These are phyloP conservation scores for Aphaenogaster rudis DNA, from an alignment of 1,140 invertebrate species.

Conservation along the genomic window DNA sequence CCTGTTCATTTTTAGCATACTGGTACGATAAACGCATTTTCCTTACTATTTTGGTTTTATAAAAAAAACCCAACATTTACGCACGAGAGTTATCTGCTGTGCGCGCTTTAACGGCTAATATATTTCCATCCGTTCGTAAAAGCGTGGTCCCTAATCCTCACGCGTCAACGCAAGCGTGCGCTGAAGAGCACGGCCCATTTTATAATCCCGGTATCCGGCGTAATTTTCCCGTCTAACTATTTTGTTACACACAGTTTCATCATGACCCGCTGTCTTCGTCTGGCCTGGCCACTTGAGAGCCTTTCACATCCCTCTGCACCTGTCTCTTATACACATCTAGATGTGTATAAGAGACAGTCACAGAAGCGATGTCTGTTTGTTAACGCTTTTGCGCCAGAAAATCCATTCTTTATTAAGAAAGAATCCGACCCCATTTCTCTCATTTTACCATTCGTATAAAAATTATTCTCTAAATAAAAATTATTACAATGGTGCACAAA, in stretches of 20 bases:
- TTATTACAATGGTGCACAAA: background rate
- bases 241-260: slow-evolving; percentile 51
- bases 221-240: slow-evolving; percentile 40
- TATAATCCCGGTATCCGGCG: slow-evolving; percentile 34
- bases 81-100: background rate
- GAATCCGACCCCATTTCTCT: background rate
- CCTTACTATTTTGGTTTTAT: background rate
- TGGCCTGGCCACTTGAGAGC: slow-evolving; percentile 15
- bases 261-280: slow-evolving; percentile 26
- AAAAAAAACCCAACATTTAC: background rate
- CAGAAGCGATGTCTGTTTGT: background rate
- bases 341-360: too few species aligned
- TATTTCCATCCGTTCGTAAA: slow-evolving; percentile 18
- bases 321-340: too few species aligned
- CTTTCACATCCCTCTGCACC: slow-evolving; percentile 34
- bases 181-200: background rate
- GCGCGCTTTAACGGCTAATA: slow-evolving; percentile 21
- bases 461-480: slow-evolving; percentile 1
- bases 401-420: background rate
- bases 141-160: background rate
- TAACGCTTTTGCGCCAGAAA: background rate
- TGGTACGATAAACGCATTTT: background rate
- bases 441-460: background rate
- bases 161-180: background rate
- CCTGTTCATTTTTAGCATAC: background rate